Base-by-base conservation (phyloP, 1,140 invertebrate genomes). In the Drosophila pseudoobscura region DNA sequence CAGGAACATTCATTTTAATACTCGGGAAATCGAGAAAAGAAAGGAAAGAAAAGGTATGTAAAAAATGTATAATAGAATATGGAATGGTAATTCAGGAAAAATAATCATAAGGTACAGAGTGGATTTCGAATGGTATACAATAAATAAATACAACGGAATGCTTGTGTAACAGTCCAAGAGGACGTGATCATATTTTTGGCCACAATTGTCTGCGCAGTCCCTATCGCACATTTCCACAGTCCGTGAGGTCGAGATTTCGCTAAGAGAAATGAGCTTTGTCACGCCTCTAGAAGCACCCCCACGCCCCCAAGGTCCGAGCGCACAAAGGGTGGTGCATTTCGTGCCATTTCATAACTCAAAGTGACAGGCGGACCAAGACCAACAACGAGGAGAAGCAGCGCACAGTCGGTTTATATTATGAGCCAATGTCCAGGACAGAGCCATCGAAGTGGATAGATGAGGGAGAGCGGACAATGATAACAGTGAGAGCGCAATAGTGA, bases 401-500 rank as follows among this genome's bases (percentile, higher is more conserved):
- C 29, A 61, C 64, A 78, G 60, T 75, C 73, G 75, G 87, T 85
- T 78, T 85, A 59, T 77, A 78, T 87, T 85, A 77, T 68, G 64
- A 63, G 45, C 62, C 47, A 65, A 72, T 64, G 56, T 58, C 57
- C 52, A 39, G 35, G 4, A 39, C 11, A 5, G 35, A 43, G 61
- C 64, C 61, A 78, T 64, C 47, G 63, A 74, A 70, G 53, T 65
- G 75, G 63, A 71, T 59, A 72, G 75, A 63, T 65, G 65, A 72
- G 66, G 60, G 44, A 54, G 71, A 5, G 24, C 24, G 24, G 24
- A 26, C 3, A 26, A 75, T 75, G 75, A 75, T 39, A 31, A 26
- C 26, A 59, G 50, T 47, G 26, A 54, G 35, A 54, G 22, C 52
- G n/a, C 15, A 54, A 7, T 39, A 39, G 35, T 9, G 31, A 35